Evolutionary conservation across 2,888 invertebrate genomes (phyloP).

Genomic region (Mythimna pallens): DNA sequence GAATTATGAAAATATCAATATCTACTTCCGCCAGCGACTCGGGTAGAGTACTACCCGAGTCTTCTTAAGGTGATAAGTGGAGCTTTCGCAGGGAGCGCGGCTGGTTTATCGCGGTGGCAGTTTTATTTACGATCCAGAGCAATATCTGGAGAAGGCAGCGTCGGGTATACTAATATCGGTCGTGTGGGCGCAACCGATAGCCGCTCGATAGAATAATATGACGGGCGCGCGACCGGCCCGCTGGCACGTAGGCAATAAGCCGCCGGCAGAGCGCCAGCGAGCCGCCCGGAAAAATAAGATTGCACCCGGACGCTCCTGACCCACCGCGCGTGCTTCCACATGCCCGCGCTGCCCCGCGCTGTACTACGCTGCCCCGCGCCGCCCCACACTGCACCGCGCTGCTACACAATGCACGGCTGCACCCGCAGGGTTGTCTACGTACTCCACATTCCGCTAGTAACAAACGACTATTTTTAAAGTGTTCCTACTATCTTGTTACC

Average conservation of each 20-base stretch:
- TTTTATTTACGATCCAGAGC: conserved; percentile 87
- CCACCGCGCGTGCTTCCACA: conserved; percentile 78
- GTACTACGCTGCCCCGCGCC: conserved; percentile 42
- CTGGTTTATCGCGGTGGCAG: conserved; percentile 76
- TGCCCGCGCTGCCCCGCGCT: conserved; percentile 61
- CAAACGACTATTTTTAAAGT: conserved; percentile 57
- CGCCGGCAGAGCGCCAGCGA: conserved; percentile 85
- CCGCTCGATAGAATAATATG: conserved; percentile 90
- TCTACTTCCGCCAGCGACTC: conserved; percentile 28
- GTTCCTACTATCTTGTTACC: conserved; percentile 49
- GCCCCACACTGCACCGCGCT: conserved; percentile 36
- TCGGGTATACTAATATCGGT: conserved; percentile 87
- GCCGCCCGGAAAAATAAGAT: conserved; percentile 88
- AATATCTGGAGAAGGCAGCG: conserved; percentile 88
- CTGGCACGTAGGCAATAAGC: conserved; percentile 90
- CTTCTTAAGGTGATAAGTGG: conserved; percentile 78
- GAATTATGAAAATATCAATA: conserved; percentile 52
- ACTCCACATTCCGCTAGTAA: conserved; percentile 47
- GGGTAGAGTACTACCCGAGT: conserved; percentile 47
- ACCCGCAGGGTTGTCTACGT: conserved; percentile 48
- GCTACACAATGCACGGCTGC: conserved; percentile 45
- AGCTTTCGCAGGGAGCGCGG: conserved; percentile 69
- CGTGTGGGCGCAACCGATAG: conserved; percentile 87
- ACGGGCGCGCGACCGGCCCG: conserved; percentile 83
- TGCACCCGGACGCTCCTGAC: conserved; percentile 79